A percentile compares a stretch with the other conserved stretches of the same genome.
Conservation (phyloP, 2,113 vertebrate genomes). For the Grallaria varia region DNA sequence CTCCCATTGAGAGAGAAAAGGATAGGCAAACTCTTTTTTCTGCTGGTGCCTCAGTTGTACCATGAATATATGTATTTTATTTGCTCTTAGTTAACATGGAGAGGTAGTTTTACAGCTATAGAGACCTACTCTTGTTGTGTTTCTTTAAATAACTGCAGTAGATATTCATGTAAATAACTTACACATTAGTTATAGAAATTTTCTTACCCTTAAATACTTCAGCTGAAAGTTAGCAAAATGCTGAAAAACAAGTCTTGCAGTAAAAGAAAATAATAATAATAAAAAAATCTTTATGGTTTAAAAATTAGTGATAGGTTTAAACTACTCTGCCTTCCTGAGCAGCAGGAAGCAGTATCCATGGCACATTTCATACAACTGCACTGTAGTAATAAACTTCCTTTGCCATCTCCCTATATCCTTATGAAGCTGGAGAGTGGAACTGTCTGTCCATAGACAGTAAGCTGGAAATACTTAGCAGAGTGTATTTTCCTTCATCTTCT, state of each 20-base stretch:
- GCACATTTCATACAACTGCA: neutral
- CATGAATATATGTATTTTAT: neutral
- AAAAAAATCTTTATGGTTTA: neutral
- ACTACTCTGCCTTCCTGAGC: neutral
- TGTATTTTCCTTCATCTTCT: neutral
- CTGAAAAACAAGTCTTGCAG: neutral
- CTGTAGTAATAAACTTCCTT: neutral
- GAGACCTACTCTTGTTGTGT: neutral
- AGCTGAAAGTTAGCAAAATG: conserved; percentile 10
- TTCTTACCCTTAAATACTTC: conserved; percentile 45
- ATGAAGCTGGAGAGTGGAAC: neutral
- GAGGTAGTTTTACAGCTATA: neutral
- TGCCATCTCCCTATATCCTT: neutral
- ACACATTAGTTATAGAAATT: neutral
- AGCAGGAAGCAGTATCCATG: neutral
- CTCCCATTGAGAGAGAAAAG: neutral
- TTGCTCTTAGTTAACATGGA: neutral
- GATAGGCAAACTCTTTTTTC: neutral
- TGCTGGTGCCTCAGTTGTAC: neutral
- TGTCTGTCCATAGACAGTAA: neutral
- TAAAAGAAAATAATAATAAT: neutral
- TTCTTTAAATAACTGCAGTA: neutral
- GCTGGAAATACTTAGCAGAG: neutral
- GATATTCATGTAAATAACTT: neutral
- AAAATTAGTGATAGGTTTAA: neutral